phyloP scores from a whole-genome alignment of 2,888 invertebrate species.

The Mactromeris polynyma region DNA sequence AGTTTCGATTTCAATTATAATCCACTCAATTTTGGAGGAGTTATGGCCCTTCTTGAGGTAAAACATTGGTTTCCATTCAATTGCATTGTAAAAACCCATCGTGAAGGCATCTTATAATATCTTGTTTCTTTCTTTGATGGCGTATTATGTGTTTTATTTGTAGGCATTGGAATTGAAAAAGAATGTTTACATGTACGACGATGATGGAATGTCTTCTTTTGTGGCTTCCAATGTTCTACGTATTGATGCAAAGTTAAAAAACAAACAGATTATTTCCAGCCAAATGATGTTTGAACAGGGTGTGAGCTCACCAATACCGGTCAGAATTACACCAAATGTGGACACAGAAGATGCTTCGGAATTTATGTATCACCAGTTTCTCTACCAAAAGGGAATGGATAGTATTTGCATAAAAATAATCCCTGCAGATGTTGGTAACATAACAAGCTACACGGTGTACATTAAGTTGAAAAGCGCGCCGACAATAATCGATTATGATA shows the following conservation, averaged over 20 bases:
- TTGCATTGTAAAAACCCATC: too few relatives aligned
- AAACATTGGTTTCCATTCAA: too few relatives aligned
- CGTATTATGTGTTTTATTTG: too few relatives aligned
- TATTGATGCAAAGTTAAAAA: not conserved
- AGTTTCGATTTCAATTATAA: too few relatives aligned
- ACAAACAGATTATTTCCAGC: not conserved
- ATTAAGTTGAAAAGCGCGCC: not conserved
- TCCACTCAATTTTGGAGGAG: too few relatives aligned
- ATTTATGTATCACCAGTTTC: constrained; percentile 66
- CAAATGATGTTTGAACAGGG: not conserved
- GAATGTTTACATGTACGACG: not conserved
- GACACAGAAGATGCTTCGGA: constrained; percentile 71
- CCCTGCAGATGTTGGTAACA: not conserved
- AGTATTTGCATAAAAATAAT: constrained; percentile 49
- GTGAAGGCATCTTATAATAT: too few relatives aligned
- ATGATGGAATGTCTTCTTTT: not conserved
- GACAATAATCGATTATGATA: not conserved
- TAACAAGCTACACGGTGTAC: not conserved
- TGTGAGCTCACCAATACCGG: not conserved
- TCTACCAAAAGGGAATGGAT: constrained; percentile 60
- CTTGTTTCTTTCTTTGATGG: too few relatives aligned
- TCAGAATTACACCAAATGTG: not conserved
- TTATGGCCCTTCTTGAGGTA: too few relatives aligned
- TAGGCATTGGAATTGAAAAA: not conserved
- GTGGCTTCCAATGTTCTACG: not conserved